Base-by-base conservation (phyloP, 1,140 invertebrate genomes). In the Polypedilum pembai region DNA sequence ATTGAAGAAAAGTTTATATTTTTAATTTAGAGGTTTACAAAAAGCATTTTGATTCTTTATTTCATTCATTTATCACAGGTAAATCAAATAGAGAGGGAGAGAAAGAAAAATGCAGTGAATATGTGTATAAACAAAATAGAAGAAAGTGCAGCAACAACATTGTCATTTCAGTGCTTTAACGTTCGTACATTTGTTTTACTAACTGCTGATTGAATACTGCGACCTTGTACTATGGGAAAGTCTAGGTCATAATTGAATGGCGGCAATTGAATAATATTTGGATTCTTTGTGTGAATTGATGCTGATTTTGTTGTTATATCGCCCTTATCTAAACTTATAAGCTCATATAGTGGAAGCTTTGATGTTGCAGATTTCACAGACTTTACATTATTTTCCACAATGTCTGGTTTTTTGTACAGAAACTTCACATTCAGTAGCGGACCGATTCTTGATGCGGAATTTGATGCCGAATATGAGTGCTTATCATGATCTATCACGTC, bases 231-330 rank as follows among this genome's bases (percentile, higher is more conserved):
- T 10, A 69, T 18, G 1, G 65, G 65, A 69, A 69, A 69, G 18
- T 69, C 65, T 69, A 69, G 18, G 18, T 69, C 65, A 18, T 69
- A 69, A 20, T 69, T 69, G 17, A 69, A 69, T 20, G 65, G 65
- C 18, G 65, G 65, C 10, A 69, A 10, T 21, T 69, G 65, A 21
- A 69, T 69, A 18, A 69, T 69, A 18, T 69, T 69, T 7, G 17
- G 65, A 69, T 69, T 69, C 10, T 69, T 69, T 7, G n/a, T 18
- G 18, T 69, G 65, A 20, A 69, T 69, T 18, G 65, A 69, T 69
- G 65, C 65, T 20, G 65, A 69, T 69, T 69, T 69, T 20, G 65
- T 7, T 18, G 17, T 20, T 18, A 18, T 20, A 21, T 69, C 65
- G 8, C 10, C 7, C 17, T 69, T 56, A 12, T 56, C 45, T 56